These are phyloP conservation scores for Pseudolycoriella hygida DNA, from an alignment of 2,888 invertebrate genomes.

Conservation along the genomic window DNA sequence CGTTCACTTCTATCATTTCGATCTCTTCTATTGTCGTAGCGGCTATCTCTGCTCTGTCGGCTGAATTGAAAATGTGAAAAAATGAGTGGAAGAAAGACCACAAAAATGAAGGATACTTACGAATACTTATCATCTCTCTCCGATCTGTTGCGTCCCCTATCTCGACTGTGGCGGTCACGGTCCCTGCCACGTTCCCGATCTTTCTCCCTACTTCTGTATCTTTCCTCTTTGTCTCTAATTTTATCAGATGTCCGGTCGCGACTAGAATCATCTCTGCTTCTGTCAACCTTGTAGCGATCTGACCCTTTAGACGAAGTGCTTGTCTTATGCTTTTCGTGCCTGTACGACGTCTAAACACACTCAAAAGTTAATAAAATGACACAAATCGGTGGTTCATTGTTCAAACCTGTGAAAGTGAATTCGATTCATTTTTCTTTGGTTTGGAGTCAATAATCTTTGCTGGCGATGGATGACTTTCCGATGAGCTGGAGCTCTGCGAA, in stretches of 20 bases:
- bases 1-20: conserved; percentile 10
- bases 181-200: not conserved
- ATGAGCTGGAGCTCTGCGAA: conserved; percentile 12
- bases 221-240: no score
- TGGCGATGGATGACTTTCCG: conserved; percentile 2
- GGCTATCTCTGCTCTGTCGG: conserved; percentile 1
- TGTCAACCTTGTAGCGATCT: no score
- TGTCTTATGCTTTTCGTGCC: no score
- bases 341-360: no score
- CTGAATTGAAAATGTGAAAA: not conserved
- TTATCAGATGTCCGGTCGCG: no score
- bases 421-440: not conserved
- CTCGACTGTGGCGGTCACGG: conserved; percentile 12
- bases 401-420: not conserved
- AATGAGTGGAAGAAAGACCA: not conserved
- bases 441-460: not conserved
- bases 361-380: no score
- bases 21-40: not conserved
- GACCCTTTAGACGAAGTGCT: no score
- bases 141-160: conserved; percentile 2
- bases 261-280: no score
- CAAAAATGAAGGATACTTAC: not conserved
- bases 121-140: not conserved
- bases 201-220: no score
- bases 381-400: no score